These are phyloP conservation scores for Spodoptera picta DNA, from an alignment of 2,888 invertebrate species.

Conservation along the genomic window DNA sequence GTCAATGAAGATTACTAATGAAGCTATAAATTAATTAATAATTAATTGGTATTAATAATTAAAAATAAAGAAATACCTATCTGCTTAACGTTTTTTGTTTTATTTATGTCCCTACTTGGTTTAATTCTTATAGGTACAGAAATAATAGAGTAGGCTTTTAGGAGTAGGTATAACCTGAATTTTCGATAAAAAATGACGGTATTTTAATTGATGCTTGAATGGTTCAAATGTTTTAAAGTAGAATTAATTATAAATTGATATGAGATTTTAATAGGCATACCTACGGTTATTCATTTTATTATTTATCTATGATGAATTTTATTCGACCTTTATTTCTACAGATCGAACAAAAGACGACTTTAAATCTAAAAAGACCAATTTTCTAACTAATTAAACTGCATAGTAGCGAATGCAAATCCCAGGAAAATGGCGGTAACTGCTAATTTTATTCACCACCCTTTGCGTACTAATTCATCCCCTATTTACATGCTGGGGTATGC, in stretches of 20 bases:
- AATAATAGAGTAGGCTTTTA: too few species aligned
- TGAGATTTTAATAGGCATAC: too few species aligned
- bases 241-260: too few species aligned
- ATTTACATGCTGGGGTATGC: constrained; percentile 63
- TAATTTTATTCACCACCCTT: constrained; percentile 49
- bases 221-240: too few species aligned
- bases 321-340: not conserved
- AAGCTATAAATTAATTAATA: constrained; percentile 34
- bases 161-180: too few species aligned
- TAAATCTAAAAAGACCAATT: constrained; percentile 15
- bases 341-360: constrained; percentile 14
- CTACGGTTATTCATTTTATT: too few species aligned
- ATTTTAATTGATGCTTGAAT: too few species aligned
- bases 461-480: constrained; percentile 45
- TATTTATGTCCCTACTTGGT: constrained; percentile 6
- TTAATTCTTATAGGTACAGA: too few species aligned
- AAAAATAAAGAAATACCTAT: constrained; percentile 26
- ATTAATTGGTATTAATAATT: constrained; percentile 19
- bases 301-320: too few species aligned
- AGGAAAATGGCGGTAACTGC: constrained; percentile 40
- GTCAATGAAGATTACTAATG: constrained; percentile 16
- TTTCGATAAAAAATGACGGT: too few species aligned
- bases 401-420: constrained; percentile 21
- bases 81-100: constrained; percentile 15
- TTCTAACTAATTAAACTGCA: constrained; percentile 20